Percentiles rank a stretch among this genome's conserved stretches.
These are phyloP conservation scores for Semaprochilodus insignis DNA, from an alignment of 2,797 vertebrate species.

Conservation along the genomic window DNA sequence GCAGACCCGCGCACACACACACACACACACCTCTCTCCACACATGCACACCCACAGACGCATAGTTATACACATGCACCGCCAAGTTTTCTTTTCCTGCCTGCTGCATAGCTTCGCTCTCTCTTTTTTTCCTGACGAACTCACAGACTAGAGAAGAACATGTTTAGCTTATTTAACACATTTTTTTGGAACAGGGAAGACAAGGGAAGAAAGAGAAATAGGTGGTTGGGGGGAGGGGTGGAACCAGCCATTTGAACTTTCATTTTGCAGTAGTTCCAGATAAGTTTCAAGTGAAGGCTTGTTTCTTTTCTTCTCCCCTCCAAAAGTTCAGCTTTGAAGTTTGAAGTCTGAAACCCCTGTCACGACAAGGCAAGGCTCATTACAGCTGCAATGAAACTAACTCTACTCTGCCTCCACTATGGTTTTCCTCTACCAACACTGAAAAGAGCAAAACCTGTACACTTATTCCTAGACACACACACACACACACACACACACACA, in stretches of 20 bases:
- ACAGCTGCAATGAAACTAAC: conserved; percentile 71
- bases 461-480: conserved; percentile 38
- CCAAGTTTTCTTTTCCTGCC: conserved; percentile 45
- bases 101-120: conserved; percentile 54
- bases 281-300: conserved; percentile 67
- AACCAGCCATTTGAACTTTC: conserved; percentile 52
- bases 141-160: conserved; percentile 18
- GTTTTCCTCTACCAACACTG: conserved; percentile 60
- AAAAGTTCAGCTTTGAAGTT: conserved; percentile 70
- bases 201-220: neutral
- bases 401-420: conserved; percentile 56
- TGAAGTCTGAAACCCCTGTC: conserved; percentile 71
- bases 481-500: no score
- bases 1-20: conserved; percentile 50
- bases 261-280: conserved; percentile 47
- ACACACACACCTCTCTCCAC: conserved; percentile 66
- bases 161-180: conserved; percentile 17
- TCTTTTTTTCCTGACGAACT: conserved; percentile 14
- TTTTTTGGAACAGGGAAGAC: conserved; percentile 1
- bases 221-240: neutral
- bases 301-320: conserved; percentile 54
- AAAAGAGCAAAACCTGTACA: conserved; percentile 58
- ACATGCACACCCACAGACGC: conserved; percentile 62
- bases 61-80: conserved; percentile 53
- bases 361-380: conserved; percentile 72